phyloP scores from a whole-genome alignment of 2,113 vertebrate genomes.

The Corythornis vintsioides region DNA sequence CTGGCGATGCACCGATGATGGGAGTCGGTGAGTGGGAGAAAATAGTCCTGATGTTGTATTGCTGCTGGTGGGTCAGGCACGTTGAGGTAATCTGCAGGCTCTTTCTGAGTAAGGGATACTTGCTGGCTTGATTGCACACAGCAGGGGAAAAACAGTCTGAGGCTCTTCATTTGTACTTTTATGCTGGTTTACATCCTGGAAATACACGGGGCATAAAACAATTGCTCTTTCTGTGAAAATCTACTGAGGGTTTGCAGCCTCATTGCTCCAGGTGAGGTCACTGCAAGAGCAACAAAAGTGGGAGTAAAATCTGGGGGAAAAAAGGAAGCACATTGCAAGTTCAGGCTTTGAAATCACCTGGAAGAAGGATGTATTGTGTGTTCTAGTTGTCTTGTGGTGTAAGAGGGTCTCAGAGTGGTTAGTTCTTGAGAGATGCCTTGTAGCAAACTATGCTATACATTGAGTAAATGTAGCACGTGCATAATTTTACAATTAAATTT shows the following conservation, averaged over 20 bases:
- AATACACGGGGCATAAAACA: background rate
- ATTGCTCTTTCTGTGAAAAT: background rate
- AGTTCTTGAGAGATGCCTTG: background rate
- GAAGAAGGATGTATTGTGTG: background rate
- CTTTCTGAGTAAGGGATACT: background rate
- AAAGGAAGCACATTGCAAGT: background rate
- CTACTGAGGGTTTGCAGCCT: background rate
- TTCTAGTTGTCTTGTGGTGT: background rate
- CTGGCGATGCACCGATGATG: background rate
- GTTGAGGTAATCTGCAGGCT: background rate
- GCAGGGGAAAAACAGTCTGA: slow-evolving; percentile 27
- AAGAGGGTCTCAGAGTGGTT: background rate
- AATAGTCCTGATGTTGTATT: background rate
- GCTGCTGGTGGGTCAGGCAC: background rate
- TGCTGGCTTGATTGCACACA: slow-evolving; percentile 46
- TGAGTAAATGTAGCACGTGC: too few species aligned
- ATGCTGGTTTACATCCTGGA: slow-evolving; percentile 8
- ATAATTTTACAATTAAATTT: background rate
- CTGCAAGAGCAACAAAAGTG: background rate
- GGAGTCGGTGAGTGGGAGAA: background rate
- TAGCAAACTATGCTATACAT: accelerated
- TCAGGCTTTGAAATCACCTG: background rate
- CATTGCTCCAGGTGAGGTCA: slow-evolving; percentile 1
- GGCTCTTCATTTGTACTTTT: slow-evolving; percentile 9
- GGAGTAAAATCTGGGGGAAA: background rate